Percentiles rank a stretch among this genome's conserved stretches.
These are phyloP conservation scores for Crocallis elinguaria DNA, from an alignment of 2,888 invertebrate genomes.

Conservation along the genomic window DNA sequence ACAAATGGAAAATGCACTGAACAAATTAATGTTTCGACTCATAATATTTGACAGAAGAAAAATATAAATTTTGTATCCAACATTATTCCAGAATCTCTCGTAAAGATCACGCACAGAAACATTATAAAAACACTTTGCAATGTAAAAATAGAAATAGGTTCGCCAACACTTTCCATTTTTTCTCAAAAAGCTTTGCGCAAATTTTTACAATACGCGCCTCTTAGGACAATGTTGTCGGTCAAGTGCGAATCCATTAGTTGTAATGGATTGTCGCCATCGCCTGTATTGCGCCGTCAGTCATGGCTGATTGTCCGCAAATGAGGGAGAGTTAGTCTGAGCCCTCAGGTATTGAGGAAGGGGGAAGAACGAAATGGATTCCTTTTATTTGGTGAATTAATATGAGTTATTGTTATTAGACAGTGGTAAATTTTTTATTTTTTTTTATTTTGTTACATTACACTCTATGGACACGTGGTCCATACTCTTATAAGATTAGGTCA, in stretches of 20 bases:
- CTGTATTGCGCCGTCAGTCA: constrained; percentile 57
- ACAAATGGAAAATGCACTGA: no score
- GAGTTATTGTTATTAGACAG: constrained; percentile 9
- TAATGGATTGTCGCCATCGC: constrained; percentile 60
- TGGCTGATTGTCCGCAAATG: constrained; percentile 51
- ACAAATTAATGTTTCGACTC: no score
- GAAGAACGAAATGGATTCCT: constrained; percentile 40
- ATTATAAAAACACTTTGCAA: neutral
- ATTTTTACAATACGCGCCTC: constrained; percentile 2
- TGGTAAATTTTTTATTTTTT: neutral
- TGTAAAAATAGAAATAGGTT: neutral
- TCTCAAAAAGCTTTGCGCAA: constrained; percentile 9
- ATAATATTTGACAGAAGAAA: no score
- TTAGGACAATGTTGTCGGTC: constrained; percentile 39
- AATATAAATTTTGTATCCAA: no score
- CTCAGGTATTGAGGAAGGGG: constrained; percentile 22
- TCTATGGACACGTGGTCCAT: no score
- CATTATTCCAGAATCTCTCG: no score
- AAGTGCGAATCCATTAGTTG: constrained; percentile 57
- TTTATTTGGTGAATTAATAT: constrained; percentile 30
- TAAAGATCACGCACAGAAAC: neutral
- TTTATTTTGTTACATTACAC: no score
- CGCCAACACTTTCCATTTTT: neutral
- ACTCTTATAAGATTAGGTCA: no score
- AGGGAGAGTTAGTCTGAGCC: constrained; percentile 49